Percentiles rank a stretch among this genome's conserved stretches.
Conservation (phyloP, 1,140 invertebrate species). For the Ips nitidus region DNA sequence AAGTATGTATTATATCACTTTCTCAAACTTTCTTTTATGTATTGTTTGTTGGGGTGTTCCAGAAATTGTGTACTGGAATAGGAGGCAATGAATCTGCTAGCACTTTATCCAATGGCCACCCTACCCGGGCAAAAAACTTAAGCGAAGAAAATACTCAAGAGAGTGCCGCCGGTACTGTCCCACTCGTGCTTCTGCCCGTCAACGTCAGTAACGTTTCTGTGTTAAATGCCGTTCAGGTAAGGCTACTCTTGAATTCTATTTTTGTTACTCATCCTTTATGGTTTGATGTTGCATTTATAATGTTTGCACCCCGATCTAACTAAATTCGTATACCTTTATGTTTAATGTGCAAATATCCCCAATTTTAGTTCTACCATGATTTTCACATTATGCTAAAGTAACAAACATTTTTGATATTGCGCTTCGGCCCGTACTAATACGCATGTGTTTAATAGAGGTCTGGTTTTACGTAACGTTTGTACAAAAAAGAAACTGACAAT, state of each 20-base stretch:
- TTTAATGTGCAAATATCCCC: no score
- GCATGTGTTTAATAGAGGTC: no score
- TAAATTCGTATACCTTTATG: not conserved
- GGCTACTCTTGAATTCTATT: not conserved
- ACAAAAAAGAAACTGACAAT: no score
- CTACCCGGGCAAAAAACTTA: conserved; percentile 29
- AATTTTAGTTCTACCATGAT: no score
- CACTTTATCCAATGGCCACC: conserved; percentile 27
- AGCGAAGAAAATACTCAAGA: conserved; percentile 32
- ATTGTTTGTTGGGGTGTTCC: no score
- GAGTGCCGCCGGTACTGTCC: conserved; percentile 35
- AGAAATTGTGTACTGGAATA: no score
- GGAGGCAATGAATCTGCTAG: no score
- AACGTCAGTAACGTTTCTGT: conserved; percentile 42
- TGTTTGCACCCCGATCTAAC: not conserved
- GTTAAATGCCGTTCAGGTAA: conserved; percentile 40
- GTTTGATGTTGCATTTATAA: conserved; percentile 4
- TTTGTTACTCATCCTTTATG: conserved; percentile 7
- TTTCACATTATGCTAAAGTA: no score
- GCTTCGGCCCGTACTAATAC: no score
- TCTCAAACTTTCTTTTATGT: no score
- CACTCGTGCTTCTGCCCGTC: conserved; percentile 35
- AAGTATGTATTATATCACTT: conserved; percentile 12
- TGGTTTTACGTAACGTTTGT: no score
- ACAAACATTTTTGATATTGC: no score